Base-by-base conservation (phyloP, 2,888 invertebrate species). In the Chalcis sispes region DNA sequence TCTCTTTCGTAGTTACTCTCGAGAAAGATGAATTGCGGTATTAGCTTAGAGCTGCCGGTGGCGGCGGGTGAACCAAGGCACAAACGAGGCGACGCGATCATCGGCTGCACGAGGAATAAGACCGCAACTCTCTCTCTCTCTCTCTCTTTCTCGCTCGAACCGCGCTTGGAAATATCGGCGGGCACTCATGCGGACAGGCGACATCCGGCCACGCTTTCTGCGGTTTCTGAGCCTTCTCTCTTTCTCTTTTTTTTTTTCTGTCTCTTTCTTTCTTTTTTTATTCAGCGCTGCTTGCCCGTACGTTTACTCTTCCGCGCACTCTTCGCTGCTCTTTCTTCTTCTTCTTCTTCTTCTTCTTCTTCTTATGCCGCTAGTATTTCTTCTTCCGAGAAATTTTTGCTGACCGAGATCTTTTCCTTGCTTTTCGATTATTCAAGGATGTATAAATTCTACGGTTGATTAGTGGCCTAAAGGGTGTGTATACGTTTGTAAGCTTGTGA, bases 201-300 rank as follows among this genome's bases (percentile, higher is more conserved):
- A 82, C 82, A 86, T 87, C 86, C 87, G 85, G 85, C 84, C 87
- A 86, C 85, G 85, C 85, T 86, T 87, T 86, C 86, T 85, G 86
- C 83, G 84, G 83, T 84, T 79, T 76, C 71, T 79, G 79, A 72
- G 78, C 79, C 80, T 81, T 81, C 79, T 81, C 78, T 56, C 46
- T 20, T 2, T 18, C 56, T 54, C 54, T 71, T 62, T 40, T 4
- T 40, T 23, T 36, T n/a, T 42, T 48, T 48, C 29, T 18, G 61
- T 71, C 65, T 52, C 52, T 52, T n/a, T 54, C 65, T 70, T 50
- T 56, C 25, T 48, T 10, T 27, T 36, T 36, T 10, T 4, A 36
- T 7, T 36, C 36, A 36, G 36, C 5, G 36, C 25, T 13, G 15
- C 23, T 25, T 27, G 10, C 50, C n/a, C 20, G 18, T 18, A 36